Conservation (phyloP, 2,797 vertebrate genomes). For the Megalops cyprinoides region DNA sequence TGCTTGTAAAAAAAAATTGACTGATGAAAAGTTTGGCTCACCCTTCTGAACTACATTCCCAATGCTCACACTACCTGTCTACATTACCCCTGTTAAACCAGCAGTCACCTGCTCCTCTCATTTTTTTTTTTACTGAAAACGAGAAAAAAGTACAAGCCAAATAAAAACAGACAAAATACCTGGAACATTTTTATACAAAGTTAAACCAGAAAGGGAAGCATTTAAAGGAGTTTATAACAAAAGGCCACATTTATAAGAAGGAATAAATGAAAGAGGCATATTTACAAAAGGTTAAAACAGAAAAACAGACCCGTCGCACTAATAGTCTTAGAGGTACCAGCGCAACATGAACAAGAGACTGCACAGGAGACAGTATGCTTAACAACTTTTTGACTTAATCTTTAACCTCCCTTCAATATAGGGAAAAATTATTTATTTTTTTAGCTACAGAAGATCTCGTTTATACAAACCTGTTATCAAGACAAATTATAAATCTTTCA, state of each 20-base stretch:
- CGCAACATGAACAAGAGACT: neutral
- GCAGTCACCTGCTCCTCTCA: neutral
- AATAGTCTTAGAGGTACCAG: neutral
- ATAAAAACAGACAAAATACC: too few relatives aligned
- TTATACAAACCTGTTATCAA: neutral
- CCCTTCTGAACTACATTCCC: neutral
- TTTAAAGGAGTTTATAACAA: too few relatives aligned
- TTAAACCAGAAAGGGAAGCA: too few relatives aligned
- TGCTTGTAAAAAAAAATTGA: neutral
- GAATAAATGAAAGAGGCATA: neutral
- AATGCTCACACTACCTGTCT: neutral
- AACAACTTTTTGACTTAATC: neutral
- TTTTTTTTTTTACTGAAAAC: neutral
- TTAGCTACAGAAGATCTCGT: neutral
- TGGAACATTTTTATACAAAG: too few relatives aligned
- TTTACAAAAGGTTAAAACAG: neutral
- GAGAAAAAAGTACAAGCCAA: slow-evolving; percentile 7
- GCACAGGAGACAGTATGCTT: neutral
- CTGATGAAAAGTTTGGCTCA: neutral
- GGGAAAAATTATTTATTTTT: neutral
- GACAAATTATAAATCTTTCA: neutral
- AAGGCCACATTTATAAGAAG: neutral
- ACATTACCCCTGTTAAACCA: neutral
- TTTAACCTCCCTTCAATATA: neutral
- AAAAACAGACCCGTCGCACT: neutral